These are phyloP conservation scores for Ostrea denselamellosa DNA, from an alignment of 1,140 invertebrate genomes.

Conservation along the genomic window DNA sequence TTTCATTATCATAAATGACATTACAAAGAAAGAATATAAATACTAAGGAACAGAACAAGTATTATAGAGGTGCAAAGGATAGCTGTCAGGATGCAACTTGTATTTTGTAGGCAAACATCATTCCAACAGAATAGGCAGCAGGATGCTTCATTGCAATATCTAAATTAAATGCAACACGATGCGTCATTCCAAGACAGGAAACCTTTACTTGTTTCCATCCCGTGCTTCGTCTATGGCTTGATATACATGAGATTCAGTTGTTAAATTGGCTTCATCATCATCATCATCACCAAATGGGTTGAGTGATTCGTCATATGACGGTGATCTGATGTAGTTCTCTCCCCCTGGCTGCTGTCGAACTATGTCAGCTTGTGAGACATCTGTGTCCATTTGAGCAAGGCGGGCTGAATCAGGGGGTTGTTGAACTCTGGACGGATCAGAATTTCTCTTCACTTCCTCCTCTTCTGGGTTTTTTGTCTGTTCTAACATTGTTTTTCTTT, in stretches of 20 bases:
- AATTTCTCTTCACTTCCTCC: slow-evolving; percentile 46
- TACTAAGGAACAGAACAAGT: neutral
- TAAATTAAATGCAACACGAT: slow-evolving; percentile 39
- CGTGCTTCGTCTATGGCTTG: slow-evolving; percentile 33
- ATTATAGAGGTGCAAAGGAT: neutral
- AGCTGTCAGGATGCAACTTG: neutral
- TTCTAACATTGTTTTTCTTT: slow-evolving; percentile 49
- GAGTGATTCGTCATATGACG: slow-evolving; percentile 68
- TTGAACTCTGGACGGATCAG: neutral
- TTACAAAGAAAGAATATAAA: neutral
- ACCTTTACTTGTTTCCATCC: slow-evolving; percentile 52
- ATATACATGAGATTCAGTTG: slow-evolving; percentile 47
- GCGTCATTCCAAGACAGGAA: slow-evolving; percentile 56
- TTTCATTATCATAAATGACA: neutral
- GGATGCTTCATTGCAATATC: slow-evolving; percentile 45
- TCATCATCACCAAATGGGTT: slow-evolving; percentile 73
- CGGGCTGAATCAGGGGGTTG: slow-evolving; percentile 29
- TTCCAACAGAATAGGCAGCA: slow-evolving; percentile 30
- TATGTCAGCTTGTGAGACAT: neutral
- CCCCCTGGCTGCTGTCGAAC: neutral
- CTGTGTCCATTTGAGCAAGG: slow-evolving; percentile 19
- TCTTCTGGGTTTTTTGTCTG: neutral
- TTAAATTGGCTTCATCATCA: slow-evolving; percentile 48
- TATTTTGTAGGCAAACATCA: neutral
- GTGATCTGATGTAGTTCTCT: slow-evolving; percentile 19